Evolutionary conservation across 2,113 vertebrate genomes (phyloP).

Genomic region (Atractosteus spatula): DNA sequence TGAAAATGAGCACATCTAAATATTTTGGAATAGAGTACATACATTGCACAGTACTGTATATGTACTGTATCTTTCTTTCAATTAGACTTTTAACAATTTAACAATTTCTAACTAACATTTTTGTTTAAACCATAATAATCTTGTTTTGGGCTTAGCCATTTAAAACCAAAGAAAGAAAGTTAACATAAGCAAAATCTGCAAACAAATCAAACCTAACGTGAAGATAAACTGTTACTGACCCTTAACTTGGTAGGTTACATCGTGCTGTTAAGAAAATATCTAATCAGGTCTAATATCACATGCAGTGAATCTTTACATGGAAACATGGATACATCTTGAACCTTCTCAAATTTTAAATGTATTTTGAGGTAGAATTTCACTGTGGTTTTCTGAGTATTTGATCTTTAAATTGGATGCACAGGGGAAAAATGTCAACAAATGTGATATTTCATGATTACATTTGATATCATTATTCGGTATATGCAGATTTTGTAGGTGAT

Average conservation of each 20-base stretch:
- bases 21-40: too few relatives aligned
- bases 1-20: too few relatives aligned
- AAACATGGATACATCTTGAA: conserved; percentile 54
- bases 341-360: conserved; percentile 24
- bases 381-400: not conserved
- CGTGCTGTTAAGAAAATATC: conserved; percentile 36
- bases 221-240: conserved; percentile 43
- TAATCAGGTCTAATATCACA: conserved; percentile 2
- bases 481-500: too few relatives aligned
- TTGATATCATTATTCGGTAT: too few relatives aligned
- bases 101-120: too few relatives aligned
- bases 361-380: conserved; percentile 16
- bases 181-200: conserved; percentile 59
- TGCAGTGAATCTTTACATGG: conserved; percentile 54
- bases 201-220: conserved; percentile 62
- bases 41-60: too few relatives aligned
- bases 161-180: conserved; percentile 53
- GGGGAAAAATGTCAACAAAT: too few relatives aligned
- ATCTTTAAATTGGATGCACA: too few relatives aligned
- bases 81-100: too few relatives aligned
- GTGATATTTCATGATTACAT: too few relatives aligned
- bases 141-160: conserved; percentile 43
- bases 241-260: conserved; percentile 39
- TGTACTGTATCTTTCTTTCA: too few relatives aligned
- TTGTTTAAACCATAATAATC: too few relatives aligned